Percentiles rank a stretch among this genome's conserved stretches.
phyloP scores from a whole-genome alignment of 2,888 invertebrate species.

The Tetropium fuscum region DNA sequence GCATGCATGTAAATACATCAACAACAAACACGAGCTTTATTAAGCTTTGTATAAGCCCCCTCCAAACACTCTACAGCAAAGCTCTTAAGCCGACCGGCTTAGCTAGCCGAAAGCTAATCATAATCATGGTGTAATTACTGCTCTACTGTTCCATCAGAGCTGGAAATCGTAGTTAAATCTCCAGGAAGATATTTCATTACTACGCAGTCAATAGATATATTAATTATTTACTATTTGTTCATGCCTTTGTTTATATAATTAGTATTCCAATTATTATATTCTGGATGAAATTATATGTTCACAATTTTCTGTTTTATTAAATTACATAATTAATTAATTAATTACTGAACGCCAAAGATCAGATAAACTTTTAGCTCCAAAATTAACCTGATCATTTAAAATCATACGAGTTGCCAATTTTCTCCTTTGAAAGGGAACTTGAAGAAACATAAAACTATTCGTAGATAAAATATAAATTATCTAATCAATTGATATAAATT shows the following conservation, averaged over 20 bases:
- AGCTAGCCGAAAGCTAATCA: slow-evolving; percentile 66
- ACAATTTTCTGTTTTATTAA: too few relatives aligned
- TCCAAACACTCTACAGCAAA: slow-evolving; percentile 63
- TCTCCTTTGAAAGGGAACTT: too few relatives aligned
- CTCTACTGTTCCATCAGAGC: slow-evolving; percentile 28
- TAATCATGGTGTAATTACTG: slow-evolving; percentile 66
- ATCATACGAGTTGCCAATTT: too few relatives aligned
- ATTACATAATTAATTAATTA: too few relatives aligned
- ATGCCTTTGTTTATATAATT: neutral
- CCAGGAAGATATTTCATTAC: slow-evolving; percentile 7
- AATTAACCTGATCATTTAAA: too few relatives aligned
- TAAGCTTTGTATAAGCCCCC: slow-evolving; percentile 62
- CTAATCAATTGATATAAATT: too few relatives aligned
- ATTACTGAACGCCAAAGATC: too few relatives aligned
- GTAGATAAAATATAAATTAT: too few relatives aligned
- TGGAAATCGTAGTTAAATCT: slow-evolving; percentile 15
- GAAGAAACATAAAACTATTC: too few relatives aligned
- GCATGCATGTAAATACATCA: slow-evolving; percentile 56
- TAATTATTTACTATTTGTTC: slow-evolving; percentile 1
- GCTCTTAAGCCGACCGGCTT: slow-evolving; percentile 64
- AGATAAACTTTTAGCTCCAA: too few relatives aligned
- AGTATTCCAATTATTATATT: too few relatives aligned
- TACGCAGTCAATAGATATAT: slow-evolving; percentile 4
- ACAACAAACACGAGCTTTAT: slow-evolving; percentile 52
- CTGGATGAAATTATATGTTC: too few relatives aligned